Percentiles rank a stretch among this genome's conserved stretches.
Evolutionary conservation across 2,113 vertebrate species (phyloP).

Genomic region (Theristicus caerulescens): DNA sequence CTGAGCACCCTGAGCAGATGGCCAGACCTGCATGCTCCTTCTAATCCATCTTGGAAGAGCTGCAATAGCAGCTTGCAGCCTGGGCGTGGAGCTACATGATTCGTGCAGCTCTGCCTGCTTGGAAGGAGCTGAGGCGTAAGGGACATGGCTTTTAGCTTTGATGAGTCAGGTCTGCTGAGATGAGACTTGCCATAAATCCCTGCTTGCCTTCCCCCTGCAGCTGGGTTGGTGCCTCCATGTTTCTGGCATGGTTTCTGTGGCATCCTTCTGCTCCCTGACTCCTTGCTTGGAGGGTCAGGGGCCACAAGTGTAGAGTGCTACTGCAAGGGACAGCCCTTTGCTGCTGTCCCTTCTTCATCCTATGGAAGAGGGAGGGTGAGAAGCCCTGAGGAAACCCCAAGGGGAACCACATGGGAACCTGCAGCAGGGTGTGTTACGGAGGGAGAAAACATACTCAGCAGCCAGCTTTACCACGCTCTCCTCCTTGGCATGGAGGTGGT

Average conservation of each 20-base stretch:
- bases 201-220: background rate
- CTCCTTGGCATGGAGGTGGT: background rate
- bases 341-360: background rate
- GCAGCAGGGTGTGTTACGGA: background rate
- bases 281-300: background rate
- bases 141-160: background rate
- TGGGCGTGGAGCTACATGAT: background rate
- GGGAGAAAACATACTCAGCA: background rate
- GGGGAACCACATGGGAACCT: background rate
- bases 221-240: background rate
- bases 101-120: background rate
- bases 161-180: background rate
- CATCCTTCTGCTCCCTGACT: background rate
- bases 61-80: background rate
- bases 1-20: background rate
- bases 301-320: background rate
- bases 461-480: background rate
- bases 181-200: background rate
- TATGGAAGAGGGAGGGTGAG: background rate
- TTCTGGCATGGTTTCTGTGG: background rate
- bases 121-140: background rate
- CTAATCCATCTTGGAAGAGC: background rate
- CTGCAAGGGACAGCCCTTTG: background rate
- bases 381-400: background rate
- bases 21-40: background rate